These are phyloP conservation scores for Crotophaga sulcirostris DNA, from an alignment of 2,113 vertebrate genomes.

Conservation along the genomic window DNA sequence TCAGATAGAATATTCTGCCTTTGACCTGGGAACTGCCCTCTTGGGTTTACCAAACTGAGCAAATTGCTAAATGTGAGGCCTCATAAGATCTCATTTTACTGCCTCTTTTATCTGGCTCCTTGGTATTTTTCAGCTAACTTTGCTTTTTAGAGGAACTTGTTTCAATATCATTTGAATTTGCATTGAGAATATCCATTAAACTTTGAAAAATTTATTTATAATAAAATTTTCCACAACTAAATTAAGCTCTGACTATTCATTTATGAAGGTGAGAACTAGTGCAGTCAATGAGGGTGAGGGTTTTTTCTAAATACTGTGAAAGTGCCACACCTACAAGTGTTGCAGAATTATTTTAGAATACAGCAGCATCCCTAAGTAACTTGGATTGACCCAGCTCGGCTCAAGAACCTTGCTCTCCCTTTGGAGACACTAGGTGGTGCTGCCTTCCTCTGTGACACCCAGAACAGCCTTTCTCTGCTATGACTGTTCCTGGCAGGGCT, in stretches of 20 bases:
- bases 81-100: background rate
- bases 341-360: background rate
- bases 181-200: background rate
- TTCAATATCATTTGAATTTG: background rate
- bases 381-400: rapidly evolving
- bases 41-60: background rate
- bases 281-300: background rate
- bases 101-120: background rate
- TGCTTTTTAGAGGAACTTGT: background rate
- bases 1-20: background rate
- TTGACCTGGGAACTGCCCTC: background rate
- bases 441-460: background rate
- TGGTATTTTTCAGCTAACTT: background rate
- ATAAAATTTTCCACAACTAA: slow-evolving; percentile 22
- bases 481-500: background rate
- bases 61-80: background rate
- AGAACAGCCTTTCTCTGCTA: background rate
- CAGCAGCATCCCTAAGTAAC: background rate
- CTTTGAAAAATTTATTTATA: background rate
- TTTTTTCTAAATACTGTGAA: background rate
- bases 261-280: background rate
- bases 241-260: background rate
- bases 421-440: background rate
- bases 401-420: background rate
- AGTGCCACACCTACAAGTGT: background rate